Evolutionary conservation across 1,140 invertebrate genomes (phyloP).

Genomic region (Nomia melanderi): DNA sequence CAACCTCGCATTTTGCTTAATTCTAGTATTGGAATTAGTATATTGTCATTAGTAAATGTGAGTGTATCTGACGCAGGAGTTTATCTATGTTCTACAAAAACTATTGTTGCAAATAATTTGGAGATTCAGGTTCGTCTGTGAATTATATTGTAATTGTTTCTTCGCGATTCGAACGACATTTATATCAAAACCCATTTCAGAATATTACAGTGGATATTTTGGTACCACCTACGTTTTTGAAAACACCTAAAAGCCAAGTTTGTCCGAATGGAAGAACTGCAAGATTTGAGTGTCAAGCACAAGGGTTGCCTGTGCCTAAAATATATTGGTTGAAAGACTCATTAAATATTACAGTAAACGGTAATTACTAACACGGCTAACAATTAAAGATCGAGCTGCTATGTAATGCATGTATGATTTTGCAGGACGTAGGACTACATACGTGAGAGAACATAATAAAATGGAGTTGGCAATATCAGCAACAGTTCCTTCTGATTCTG

Average conservation of each 20-base stretch:
- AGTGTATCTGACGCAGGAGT: conserved; percentile 80
- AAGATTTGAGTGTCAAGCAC: conserved; percentile 86
- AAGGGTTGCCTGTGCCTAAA: conserved; percentile 84
- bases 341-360: conserved; percentile 81
- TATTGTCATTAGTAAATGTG: conserved; percentile 79
- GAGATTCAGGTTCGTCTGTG: conserved; percentile 77
- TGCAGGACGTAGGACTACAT: conserved; percentile 82
- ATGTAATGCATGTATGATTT: background rate
- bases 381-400: background rate
- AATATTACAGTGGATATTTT: conserved; percentile 81
- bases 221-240: conserved; percentile 83
- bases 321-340: conserved; percentile 88
- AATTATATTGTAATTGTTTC: background rate
- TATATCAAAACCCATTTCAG: conserved; percentile 56
- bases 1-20: conserved; percentile 72
- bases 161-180: no score
- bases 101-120: conserved; percentile 68
- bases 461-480: conserved; percentile 84
- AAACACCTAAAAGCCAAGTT: conserved; percentile 82
- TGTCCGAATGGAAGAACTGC: conserved; percentile 86
- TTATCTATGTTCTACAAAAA: conserved; percentile 83
- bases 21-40: conserved; percentile 74
- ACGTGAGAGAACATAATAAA: conserved; percentile 74
- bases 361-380: conserved; percentile 72
- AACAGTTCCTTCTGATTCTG: conserved; percentile 85